These are phyloP conservation scores for Linepithema humile DNA, from an alignment of 1,140 invertebrate species.

Conservation along the genomic window DNA sequence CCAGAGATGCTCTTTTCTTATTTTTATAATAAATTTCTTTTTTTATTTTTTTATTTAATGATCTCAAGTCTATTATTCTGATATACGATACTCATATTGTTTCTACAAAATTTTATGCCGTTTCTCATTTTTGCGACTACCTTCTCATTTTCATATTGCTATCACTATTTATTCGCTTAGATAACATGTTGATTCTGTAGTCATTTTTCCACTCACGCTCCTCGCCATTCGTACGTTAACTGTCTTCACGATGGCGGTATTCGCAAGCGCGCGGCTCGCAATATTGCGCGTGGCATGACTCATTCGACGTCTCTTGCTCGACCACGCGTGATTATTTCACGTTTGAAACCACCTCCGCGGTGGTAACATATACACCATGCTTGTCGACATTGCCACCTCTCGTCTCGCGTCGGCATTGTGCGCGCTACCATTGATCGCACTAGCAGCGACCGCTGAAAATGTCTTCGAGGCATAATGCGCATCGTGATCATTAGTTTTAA, in stretches of 20 bases:
- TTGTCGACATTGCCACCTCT: constrained; percentile 68
- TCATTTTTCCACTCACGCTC: constrained; percentile 18
- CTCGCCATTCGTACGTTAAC: constrained; percentile 33
- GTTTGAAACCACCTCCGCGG: constrained; percentile 72
- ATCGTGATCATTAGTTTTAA: neutral
- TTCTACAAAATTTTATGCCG: neutral
- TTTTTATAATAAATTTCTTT: neutral
- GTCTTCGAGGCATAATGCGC: constrained; percentile 18
- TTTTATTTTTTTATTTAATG: neutral
- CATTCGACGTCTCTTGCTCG: constrained; percentile 70
- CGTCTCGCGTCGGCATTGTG: constrained; percentile 30
- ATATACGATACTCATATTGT: neutral
- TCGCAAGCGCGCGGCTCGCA: constrained; percentile 35
- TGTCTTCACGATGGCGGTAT: constrained; percentile 42
- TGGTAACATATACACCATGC: constrained; percentile 50
- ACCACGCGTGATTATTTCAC: constrained; percentile 65
- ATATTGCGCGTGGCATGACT: constrained; percentile 65
- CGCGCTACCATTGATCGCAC: too few species aligned
- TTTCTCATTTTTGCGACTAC: neutral
- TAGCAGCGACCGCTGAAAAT: constrained; percentile 46
- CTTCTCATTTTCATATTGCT: constrained; percentile 1
- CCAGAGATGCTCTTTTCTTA: neutral
- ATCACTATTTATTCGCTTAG: constrained; percentile 1
- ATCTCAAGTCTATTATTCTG: neutral
- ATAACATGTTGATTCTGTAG: neutral